A percentile compares a stretch with the other conserved stretches of the same genome.
Conservation (phyloP, 1,140 invertebrate genomes). For the Laodelphax striatellus region DNA sequence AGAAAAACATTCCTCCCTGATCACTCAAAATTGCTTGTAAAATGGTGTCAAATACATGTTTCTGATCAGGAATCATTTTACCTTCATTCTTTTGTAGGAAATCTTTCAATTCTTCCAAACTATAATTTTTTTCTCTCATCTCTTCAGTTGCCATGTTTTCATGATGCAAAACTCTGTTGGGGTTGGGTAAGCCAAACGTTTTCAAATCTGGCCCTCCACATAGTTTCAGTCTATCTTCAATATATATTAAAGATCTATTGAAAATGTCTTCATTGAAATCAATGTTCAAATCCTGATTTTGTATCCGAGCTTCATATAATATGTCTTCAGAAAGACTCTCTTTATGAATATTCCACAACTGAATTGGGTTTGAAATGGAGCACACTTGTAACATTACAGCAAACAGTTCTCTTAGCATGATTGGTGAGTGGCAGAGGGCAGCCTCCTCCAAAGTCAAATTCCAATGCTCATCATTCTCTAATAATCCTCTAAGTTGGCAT, state of each 20-base stretch:
- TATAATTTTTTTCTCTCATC: not conserved
- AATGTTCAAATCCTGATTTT: not conserved
- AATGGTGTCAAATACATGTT: not conserved
- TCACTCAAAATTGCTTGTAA: not conserved
- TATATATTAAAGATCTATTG: not conserved
- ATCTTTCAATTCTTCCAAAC: not conserved
- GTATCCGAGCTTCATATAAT: not conserved
- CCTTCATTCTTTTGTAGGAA: not conserved
- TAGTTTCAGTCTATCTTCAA: not conserved
- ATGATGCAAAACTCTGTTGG: no score
- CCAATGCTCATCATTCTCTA: constrained; percentile 30
- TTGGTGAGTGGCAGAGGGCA: not conserved
- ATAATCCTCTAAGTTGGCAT: constrained; percentile 22
- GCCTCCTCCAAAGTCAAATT: constrained; percentile 7
- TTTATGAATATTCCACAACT: not conserved
- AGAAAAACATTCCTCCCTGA: constrained; percentile 17
- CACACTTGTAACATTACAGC: not conserved
- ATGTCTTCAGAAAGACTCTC: not conserved
- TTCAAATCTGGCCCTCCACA: no score
- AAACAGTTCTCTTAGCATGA: not conserved
- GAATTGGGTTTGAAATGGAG: no score
- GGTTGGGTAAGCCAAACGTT: no score
- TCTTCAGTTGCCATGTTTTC: no score
- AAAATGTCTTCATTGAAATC: not conserved
- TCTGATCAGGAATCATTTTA: not conserved